These are phyloP conservation scores for Napeogenes inachia DNA, from an alignment of 2,888 invertebrate genomes.

Conservation along the genomic window DNA sequence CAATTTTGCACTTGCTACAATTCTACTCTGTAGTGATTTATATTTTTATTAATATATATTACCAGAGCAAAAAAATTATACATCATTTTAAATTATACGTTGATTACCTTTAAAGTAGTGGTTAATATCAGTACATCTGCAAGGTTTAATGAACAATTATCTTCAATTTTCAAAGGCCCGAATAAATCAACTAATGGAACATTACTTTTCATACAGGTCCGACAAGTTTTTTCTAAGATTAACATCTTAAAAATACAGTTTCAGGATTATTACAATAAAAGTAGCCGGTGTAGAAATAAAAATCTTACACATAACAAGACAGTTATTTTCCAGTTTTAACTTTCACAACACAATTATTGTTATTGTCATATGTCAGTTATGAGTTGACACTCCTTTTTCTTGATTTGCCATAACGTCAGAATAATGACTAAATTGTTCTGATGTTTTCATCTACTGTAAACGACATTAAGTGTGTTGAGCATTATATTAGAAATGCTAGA, in stretches of 20 bases:
- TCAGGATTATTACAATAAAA: too few species aligned
- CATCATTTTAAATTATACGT: not conserved
- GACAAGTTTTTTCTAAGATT: conserved; percentile 51
- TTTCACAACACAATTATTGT: not conserved
- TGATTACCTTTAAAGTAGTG: conserved; percentile 51
- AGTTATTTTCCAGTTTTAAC: not conserved
- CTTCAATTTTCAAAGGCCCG: conserved; percentile 49
- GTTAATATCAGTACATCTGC: conserved; percentile 53
- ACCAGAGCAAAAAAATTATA: too few species aligned
- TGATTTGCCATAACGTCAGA: too few species aligned
- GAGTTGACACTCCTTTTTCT: too few species aligned
- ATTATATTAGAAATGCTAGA: too few species aligned
- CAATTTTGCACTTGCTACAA: not conserved
- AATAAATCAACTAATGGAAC: conserved; percentile 50
- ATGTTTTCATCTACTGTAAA: too few species aligned
- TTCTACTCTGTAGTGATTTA: too few species aligned
- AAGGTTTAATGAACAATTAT: conserved; percentile 46
- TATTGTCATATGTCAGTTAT: not conserved
- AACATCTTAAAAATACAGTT: conserved; percentile 40
- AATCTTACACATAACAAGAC: too few species aligned
- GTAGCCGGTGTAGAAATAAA: too few species aligned
- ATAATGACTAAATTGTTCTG: too few species aligned
- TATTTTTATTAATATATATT: too few species aligned
- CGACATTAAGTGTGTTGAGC: too few species aligned
- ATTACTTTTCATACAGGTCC: conserved; percentile 65